Conservation (phyloP, 2,888 invertebrate genomes). For the Ormyrus thymus region DNA sequence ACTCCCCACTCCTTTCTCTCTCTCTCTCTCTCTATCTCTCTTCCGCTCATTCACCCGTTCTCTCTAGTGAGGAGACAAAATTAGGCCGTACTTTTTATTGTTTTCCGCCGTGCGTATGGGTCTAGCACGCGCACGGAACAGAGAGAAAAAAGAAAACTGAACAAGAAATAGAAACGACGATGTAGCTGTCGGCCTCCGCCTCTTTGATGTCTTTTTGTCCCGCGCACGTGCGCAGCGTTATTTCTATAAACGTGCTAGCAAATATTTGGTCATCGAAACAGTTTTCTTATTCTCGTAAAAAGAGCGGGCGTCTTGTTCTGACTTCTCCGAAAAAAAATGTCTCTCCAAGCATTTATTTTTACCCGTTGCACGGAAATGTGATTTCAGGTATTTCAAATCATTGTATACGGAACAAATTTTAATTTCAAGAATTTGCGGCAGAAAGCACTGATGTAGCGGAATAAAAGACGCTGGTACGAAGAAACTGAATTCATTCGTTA, state of each 20-base stretch:
- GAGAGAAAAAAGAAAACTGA: slow-evolving; percentile 28
- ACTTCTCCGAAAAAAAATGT: too few species aligned
- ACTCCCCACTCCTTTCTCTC: slow-evolving; percentile 5
- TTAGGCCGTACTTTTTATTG: slow-evolving; percentile 53
- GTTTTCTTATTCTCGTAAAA: neutral
- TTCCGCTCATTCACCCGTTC: slow-evolving; percentile 36
- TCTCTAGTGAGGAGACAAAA: slow-evolving; percentile 28
- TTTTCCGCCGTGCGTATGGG: slow-evolving; percentile 27
- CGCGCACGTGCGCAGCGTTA: slow-evolving; percentile 15
- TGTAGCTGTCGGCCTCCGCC: slow-evolving; percentile 14
- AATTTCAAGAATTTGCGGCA: too few species aligned
- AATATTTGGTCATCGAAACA: slow-evolving; percentile 28
- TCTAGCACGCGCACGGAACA: neutral
- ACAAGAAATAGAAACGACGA: slow-evolving; percentile 42
- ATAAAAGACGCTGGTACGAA: too few species aligned
- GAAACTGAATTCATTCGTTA: neutral
- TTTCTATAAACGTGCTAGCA: slow-evolving; percentile 40
- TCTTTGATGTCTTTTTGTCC: slow-evolving; percentile 47
- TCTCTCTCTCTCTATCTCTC: slow-evolving; percentile 23
- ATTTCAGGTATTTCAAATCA: too few species aligned
- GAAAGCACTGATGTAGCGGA: too few species aligned
- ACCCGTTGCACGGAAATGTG: too few species aligned
- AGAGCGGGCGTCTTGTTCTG: too few species aligned
- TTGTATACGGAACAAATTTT: too few species aligned
- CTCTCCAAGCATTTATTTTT: too few species aligned